Conservation (phyloP, 2,888 invertebrate species). For the Cheilosia impressa region DNA sequence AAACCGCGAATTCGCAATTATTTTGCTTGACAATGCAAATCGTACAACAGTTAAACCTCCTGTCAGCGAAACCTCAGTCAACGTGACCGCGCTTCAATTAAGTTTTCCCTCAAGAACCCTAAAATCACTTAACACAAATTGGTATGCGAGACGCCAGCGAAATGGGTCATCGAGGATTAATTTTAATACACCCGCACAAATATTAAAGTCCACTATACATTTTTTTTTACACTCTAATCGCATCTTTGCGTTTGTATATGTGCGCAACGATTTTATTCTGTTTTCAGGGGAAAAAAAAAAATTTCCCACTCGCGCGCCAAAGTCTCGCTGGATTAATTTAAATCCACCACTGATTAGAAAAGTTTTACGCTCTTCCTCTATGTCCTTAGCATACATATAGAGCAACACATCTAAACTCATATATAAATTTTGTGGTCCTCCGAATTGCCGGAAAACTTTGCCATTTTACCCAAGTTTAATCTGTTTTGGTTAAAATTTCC, state of each 20-base stretch:
- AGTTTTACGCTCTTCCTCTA: constrained; percentile 63
- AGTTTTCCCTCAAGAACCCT: neutral
- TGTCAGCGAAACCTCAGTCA: too few relatives aligned
- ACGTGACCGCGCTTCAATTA: too few relatives aligned
- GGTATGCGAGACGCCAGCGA: constrained; percentile 1
- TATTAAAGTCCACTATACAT: constrained; percentile 4
- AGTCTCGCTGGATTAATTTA: constrained; percentile 72
- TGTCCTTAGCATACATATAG: constrained; percentile 45
- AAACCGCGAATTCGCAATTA: too few relatives aligned
- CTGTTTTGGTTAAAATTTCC: constrained; percentile 69
- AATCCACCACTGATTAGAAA: constrained; percentile 76
- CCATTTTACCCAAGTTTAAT: constrained; percentile 69
- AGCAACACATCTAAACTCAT: neutral
- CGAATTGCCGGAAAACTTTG: constrained; percentile 68
- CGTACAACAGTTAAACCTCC: too few relatives aligned
- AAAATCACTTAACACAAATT: constrained; percentile 37
- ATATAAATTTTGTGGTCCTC: constrained; percentile 66
- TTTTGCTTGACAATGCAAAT: too few relatives aligned
- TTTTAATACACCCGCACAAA: constrained; percentile 30
- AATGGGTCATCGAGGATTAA: constrained; percentile 40
- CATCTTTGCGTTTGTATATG: neutral
- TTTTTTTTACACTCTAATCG: constrained; percentile 5
- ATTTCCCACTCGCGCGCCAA: constrained; percentile 50
- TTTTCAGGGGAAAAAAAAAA: constrained; percentile 24
- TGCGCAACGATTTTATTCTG: constrained; percentile 29